Evolutionary conservation across 2,797 vertebrate species (phyloP).

Genomic region (Sphenodon punctatus): DNA sequence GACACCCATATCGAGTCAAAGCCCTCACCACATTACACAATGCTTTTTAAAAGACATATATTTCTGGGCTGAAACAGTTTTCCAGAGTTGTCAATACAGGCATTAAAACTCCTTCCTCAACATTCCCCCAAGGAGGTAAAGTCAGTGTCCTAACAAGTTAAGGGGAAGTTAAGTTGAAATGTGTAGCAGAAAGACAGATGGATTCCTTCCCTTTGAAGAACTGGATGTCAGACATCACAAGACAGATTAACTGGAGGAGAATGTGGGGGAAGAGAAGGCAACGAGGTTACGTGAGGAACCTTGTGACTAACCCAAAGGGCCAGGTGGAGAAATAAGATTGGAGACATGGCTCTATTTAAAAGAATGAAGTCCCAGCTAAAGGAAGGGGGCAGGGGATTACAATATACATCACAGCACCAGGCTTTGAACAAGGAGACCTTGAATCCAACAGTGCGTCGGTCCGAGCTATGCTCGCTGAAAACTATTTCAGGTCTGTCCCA

Average conservation of each 20-base stretch:
- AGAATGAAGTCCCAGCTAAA: neutral
- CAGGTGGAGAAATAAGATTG: neutral
- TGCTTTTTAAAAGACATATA: neutral
- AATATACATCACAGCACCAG: accelerated
- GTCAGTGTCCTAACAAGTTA: neutral
- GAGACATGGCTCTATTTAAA: neutral
- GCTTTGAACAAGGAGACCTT: neutral
- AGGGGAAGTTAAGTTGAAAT: constrained; percentile 17
- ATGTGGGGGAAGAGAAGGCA: neutral
- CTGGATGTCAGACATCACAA: constrained; percentile 13
- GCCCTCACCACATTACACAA: neutral
- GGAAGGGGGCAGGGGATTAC: neutral
- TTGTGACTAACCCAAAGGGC: neutral
- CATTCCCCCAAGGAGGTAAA: neutral
- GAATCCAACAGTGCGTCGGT: neutral
- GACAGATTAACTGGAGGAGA: neutral
- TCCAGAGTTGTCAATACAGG: neutral
- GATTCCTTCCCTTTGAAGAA: neutral
- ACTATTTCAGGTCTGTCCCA: neutral
- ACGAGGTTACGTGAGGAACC: neutral
- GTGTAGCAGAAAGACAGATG: neutral
- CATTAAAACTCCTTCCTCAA: constrained; percentile 4
- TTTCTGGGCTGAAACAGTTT: neutral
- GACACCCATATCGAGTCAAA: neutral
- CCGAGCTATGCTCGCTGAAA: neutral